Conservation (phyloP, 1,140 invertebrate genomes). For the Anthonomus grandis region DNA sequence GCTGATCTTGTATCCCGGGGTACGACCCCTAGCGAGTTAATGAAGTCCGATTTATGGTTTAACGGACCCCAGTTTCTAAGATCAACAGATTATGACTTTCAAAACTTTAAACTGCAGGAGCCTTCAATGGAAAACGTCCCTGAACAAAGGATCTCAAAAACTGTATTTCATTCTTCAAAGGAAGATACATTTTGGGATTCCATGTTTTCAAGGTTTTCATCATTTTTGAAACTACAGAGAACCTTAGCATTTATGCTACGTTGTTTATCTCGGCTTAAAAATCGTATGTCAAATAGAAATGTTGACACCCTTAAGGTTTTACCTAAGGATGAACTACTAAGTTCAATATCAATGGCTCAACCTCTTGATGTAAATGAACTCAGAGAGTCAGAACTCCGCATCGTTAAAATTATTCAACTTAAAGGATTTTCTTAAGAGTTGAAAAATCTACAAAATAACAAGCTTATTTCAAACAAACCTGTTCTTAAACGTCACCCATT, state of each 20-base stretch:
- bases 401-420: too few relatives aligned
- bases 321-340: too few relatives aligned
- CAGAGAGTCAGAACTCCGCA: too few relatives aligned
- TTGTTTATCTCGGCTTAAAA: slow-evolving; percentile 1
- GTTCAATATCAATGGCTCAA: too few relatives aligned
- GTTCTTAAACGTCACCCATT: too few relatives aligned
- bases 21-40: slow-evolving; percentile 22
- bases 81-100: neutral
- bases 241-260: neutral
- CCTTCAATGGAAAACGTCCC: neutral
- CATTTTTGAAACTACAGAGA: neutral
- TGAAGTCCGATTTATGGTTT: slow-evolving; percentile 16
- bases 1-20: slow-evolving; percentile 49
- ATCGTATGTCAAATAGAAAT: neutral
- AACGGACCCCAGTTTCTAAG: slow-evolving; percentile 13
- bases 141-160: neutral
- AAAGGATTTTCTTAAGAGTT: too few relatives aligned
- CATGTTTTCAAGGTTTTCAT: neutral
- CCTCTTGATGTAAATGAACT: too few relatives aligned
- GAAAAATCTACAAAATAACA: too few relatives aligned
- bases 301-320: too few relatives aligned
- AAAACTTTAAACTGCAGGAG: neutral
- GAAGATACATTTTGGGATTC: neutral
- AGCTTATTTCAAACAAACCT: too few relatives aligned
- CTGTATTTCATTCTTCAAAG: too few relatives aligned